Conservation (phyloP, 2,888 invertebrate species). For the Lutraria lutraria region DNA sequence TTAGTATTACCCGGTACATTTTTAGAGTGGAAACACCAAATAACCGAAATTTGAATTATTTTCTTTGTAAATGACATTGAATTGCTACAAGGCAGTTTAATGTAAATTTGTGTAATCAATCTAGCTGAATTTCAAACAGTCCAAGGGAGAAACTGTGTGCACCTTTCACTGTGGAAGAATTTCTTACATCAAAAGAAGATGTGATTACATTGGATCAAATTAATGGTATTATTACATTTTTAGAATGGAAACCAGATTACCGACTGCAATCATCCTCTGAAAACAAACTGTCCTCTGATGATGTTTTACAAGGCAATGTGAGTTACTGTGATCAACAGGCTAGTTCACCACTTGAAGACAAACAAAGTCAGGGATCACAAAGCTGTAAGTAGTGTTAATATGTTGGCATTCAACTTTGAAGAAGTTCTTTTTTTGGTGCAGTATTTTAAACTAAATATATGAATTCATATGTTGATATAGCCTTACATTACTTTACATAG, state of each 20-base stretch:
- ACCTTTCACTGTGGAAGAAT: constrained; percentile 41
- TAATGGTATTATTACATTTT: not conserved
- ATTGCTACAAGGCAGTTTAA: too few relatives aligned
- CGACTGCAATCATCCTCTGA: not conserved
- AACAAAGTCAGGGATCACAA: not conserved
- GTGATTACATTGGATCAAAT: constrained; percentile 5
- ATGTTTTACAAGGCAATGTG: not conserved
- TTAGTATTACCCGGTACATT: too few relatives aligned
- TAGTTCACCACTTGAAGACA: not conserved
- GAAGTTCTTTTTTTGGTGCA: not conserved
- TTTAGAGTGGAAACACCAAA: too few relatives aligned
- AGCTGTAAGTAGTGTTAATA: not conserved
- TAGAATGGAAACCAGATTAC: constrained; percentile 46
- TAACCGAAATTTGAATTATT: too few relatives aligned
- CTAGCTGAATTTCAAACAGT: constrained; percentile 27
- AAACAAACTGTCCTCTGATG: not conserved
- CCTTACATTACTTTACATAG: not conserved
- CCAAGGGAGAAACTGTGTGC: constrained; percentile 32
- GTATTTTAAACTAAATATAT: not conserved
- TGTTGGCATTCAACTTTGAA: not conserved
- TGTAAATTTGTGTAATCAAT: not conserved
- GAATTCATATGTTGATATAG: not conserved
- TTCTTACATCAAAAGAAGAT: constrained; percentile 23
- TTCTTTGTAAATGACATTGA: too few relatives aligned
- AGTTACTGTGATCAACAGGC: not conserved